Conservation (phyloP, 2,797 vertebrate species). For the Cossypha dichroa region DNA sequence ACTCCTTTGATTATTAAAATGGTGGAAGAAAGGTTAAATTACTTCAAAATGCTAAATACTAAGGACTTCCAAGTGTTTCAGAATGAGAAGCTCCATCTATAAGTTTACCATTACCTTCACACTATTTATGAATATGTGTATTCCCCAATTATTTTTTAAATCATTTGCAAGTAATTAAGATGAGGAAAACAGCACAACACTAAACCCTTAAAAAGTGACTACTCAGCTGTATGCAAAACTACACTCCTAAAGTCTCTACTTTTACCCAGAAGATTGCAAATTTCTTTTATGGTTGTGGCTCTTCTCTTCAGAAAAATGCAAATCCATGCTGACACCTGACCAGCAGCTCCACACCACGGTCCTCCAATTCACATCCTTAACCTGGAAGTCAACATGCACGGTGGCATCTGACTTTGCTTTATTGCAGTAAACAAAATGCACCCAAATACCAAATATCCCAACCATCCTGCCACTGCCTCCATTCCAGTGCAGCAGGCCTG, state of each 20-base stretch:
- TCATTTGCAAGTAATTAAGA: neutral
- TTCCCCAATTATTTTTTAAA: neutral
- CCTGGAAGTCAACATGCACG: fast-evolving
- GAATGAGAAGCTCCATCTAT: neutral
- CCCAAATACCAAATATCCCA: neutral
- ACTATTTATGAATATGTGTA: fast-evolving
- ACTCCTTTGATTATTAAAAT: neutral
- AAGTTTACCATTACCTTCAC: neutral
- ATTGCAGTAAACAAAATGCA: fast-evolving
- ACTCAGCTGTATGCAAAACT: neutral
- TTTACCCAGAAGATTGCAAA: fast-evolving
- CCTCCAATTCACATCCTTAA: neutral
- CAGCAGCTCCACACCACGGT: neutral
- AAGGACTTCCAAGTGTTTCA: neutral
- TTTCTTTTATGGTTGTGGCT: neutral
- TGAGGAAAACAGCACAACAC: neutral
- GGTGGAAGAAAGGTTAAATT: neutral
- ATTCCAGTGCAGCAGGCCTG: neutral
- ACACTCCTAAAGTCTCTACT: neutral
- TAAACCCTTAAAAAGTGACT: neutral
- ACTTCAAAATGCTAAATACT: neutral
- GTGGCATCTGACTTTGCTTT: neutral
- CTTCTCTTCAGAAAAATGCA: neutral
- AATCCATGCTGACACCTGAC: neutral
- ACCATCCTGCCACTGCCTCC: neutral